Evolutionary conservation across 2,888 invertebrate species (phyloP).

Genomic region (Tiliacea aurago): DNA sequence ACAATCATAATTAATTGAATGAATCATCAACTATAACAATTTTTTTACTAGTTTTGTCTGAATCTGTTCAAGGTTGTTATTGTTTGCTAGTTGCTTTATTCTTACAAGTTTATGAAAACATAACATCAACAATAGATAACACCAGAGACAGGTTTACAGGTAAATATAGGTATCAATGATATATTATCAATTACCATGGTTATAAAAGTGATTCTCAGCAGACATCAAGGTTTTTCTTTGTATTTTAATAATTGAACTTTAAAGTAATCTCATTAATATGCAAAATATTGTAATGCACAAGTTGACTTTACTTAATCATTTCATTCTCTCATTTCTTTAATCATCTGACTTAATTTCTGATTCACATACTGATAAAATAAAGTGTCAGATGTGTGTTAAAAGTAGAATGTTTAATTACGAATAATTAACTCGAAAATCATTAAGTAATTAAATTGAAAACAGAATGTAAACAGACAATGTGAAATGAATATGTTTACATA

Average conservation of each 20-base stretch:
- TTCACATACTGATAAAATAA: conserved; percentile 29
- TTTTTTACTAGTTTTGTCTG: conserved; percentile 3
- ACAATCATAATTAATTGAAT: conserved; percentile 13
- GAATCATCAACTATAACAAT: conserved; percentile 17
- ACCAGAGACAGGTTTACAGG: neutral
- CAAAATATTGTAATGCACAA: conserved; percentile 24
- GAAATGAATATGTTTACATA: neutral
- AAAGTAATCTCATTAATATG: conserved; percentile 17
- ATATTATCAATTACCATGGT: neutral
- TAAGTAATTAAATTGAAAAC: neutral
- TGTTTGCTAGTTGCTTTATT: neutral
- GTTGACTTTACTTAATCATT: conserved; percentile 23
- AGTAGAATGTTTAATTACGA: neutral
- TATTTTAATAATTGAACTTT: conserved; percentile 16
- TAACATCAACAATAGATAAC: conserved; percentile 5
- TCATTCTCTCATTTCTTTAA: too few species aligned
- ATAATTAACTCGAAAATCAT: conserved; percentile 5
- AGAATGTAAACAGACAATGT: neutral
- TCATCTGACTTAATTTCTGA: conserved; percentile 12
- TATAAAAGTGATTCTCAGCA: neutral
- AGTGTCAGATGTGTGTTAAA: conserved; percentile 10
- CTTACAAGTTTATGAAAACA: neutral
- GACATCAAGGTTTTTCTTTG: neutral
- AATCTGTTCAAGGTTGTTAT: conserved; percentile 19
- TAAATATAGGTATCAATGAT: neutral